A percentile compares a stretch with the other conserved stretches of the same genome.
phyloP scores from a whole-genome alignment of 2,113 vertebrate species.

The Scortum barcoo region DNA sequence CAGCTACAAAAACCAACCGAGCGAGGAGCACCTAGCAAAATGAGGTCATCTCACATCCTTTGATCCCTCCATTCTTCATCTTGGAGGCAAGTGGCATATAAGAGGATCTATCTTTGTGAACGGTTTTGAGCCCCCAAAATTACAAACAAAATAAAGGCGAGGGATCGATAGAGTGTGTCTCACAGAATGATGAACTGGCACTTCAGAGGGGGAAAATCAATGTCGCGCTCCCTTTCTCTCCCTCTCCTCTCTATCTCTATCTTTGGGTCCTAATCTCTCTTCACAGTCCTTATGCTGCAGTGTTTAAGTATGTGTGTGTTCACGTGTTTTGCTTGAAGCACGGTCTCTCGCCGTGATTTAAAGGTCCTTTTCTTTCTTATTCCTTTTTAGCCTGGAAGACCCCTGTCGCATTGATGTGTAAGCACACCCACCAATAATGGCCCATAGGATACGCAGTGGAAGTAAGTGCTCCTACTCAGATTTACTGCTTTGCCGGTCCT shows the following conservation, averaged over 20 bases:
- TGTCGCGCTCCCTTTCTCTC: constrained; percentile 58
- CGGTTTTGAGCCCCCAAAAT: constrained; percentile 83
- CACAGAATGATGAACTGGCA: constrained; percentile 87
- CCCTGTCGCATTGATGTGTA: constrained; percentile 80
- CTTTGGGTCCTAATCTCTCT: constrained; percentile 54
- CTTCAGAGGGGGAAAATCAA: constrained; percentile 84
- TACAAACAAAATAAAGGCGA: constrained; percentile 86
- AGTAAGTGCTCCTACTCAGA: constrained; percentile 81
- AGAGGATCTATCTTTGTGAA: constrained; percentile 81
- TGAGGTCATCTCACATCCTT: constrained; percentile 74
- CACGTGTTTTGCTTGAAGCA: constrained; percentile 26
- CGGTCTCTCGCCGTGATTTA: constrained; percentile 69
- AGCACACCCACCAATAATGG: constrained; percentile 76
- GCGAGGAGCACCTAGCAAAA: constrained; percentile 57
- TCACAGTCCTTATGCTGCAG: constrained; percentile 34
- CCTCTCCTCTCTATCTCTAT: constrained; percentile 47
- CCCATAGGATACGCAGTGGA: constrained; percentile 78
- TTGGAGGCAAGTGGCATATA: constrained; percentile 62
- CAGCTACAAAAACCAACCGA: constrained; percentile 33
- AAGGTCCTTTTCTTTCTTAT: constrained; percentile 75
- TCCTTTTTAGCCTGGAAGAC: constrained; percentile 77
- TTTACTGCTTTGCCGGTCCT: constrained; percentile 68
- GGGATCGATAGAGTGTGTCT: constrained; percentile 83
- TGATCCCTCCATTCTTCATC: constrained; percentile 76
- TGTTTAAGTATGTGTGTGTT: constrained; percentile 52